phyloP scores from a whole-genome alignment of 2,888 invertebrate species.

The Eilema depressum region DNA sequence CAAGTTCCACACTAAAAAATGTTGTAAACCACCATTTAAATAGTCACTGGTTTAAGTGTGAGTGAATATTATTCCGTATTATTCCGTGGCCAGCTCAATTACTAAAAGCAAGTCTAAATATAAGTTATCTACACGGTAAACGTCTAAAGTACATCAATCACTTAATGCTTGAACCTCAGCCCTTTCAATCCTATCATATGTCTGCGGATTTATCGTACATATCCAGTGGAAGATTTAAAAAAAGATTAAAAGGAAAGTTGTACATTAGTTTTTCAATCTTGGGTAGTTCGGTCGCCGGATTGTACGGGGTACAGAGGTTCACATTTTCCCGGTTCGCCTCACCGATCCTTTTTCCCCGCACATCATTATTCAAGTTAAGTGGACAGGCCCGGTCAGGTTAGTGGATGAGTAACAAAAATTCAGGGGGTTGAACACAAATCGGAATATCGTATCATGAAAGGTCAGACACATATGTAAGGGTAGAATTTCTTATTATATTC shows the following conservation, averaged over 20 bases:
- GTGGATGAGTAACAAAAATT: conserved; percentile 78
- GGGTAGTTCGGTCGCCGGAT: conserved; percentile 46
- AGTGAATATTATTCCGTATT: too few species aligned
- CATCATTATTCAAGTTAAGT: conserved; percentile 85
- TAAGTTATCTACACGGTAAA: background rate
- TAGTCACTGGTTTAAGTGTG: too few species aligned
- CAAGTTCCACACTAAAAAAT: too few species aligned
- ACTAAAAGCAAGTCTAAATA: background rate
- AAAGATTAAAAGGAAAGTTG: conserved; percentile 46
- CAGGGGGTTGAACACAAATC: conserved; percentile 63
- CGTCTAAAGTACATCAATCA: background rate
- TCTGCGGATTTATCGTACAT: background rate
- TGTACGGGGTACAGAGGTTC: conserved; percentile 49
- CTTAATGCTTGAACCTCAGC: background rate
- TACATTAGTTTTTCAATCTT: conserved; percentile 54
- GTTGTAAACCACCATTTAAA: too few species aligned
- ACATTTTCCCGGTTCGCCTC: conserved; percentile 73
- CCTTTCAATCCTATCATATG: background rate
- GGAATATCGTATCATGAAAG: conserved; percentile 59
- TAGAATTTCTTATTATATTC: conserved; percentile 51
- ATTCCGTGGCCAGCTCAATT: too few species aligned
- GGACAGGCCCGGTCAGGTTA: conserved; percentile 77
- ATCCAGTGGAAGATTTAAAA: conserved; percentile 30
- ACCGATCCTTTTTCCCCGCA: conserved; percentile 72
- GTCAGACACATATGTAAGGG: conserved; percentile 49